These are phyloP conservation scores for Dendroctonus ponderosae DNA, from an alignment of 1,140 invertebrate species.

Conservation along the genomic window DNA sequence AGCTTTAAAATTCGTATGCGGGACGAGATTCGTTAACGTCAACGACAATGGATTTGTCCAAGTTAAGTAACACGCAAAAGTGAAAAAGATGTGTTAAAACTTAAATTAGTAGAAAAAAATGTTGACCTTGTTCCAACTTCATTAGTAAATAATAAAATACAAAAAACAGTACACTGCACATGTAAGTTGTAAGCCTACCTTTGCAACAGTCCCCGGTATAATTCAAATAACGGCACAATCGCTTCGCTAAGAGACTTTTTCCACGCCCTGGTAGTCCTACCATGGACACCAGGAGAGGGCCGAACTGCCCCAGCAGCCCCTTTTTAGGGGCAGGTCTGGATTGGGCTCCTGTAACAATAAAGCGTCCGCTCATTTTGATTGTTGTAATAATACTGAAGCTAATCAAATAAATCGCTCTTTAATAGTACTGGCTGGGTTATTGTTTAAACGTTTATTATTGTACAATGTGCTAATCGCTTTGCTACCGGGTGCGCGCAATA, in stretches of 20 bases:
- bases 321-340: conserved; percentile 42
- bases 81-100: no score
- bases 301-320: conserved; percentile 59
- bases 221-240: conserved; percentile 82
- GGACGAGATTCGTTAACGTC: no score
- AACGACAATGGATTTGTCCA: no score
- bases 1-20: no score
- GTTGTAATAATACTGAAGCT: conserved; percentile 5
- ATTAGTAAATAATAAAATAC: neutral
- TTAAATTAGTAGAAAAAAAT: no score
- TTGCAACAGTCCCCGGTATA: conserved; percentile 86
- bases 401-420: no score
- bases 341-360: conserved; percentile 53
- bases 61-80: no score
- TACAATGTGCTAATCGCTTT: no score
- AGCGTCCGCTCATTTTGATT: conserved; percentile 33
- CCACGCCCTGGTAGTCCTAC: conserved; percentile 88
- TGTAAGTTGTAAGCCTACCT: conserved; percentile 56
- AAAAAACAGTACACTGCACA: neutral
- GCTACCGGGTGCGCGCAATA: no score
- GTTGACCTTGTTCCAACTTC: no score
- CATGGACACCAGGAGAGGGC: conserved; percentile 81
- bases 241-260: conserved; percentile 88
- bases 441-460: no score
- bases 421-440: no score